Conservation (phyloP, 2,113 vertebrate genomes). For the Ranitomeya variabilis region DNA sequence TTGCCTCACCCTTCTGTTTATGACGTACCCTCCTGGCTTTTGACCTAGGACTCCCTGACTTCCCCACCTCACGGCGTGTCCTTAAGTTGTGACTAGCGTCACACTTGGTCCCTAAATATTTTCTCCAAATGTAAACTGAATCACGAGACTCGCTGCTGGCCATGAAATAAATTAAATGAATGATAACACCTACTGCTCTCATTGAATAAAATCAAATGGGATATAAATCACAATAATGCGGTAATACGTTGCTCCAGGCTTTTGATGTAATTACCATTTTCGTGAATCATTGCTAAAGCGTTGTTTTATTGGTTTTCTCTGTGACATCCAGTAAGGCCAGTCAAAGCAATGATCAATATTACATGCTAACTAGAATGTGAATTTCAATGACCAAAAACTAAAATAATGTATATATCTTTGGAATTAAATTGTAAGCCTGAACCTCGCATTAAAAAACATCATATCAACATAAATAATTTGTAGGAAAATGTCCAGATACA, state of each 20-base stretch:
- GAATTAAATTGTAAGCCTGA: too few relatives aligned
- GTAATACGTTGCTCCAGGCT: background rate
- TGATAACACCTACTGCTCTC: background rate
- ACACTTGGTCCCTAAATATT: conserved; percentile 27
- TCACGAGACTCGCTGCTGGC: background rate
- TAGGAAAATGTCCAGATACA: too few relatives aligned
- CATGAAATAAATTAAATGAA: conserved; percentile 13
- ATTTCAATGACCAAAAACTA: background rate
- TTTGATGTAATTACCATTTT: background rate
- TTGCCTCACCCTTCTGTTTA: too few relatives aligned
- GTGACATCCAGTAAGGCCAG: background rate
- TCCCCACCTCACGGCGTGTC: too few relatives aligned
- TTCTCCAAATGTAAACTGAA: background rate
- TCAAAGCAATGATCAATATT: background rate
- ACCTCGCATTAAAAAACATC: background rate
- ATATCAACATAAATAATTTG: too few relatives aligned
- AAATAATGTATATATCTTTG: too few relatives aligned
- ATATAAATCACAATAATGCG: conserved; percentile 6
- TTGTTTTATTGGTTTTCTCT: background rate
- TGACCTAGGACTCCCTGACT: too few relatives aligned
- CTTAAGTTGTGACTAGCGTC: too few relatives aligned
- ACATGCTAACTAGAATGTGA: background rate
- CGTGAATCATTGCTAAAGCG: background rate
- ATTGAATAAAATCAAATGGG: conserved; percentile 35
- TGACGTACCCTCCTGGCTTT: too few relatives aligned